Evolutionary conservation across 2,113 vertebrate species (phyloP).

Genomic region (Mesembrinibis cayennensis): DNA sequence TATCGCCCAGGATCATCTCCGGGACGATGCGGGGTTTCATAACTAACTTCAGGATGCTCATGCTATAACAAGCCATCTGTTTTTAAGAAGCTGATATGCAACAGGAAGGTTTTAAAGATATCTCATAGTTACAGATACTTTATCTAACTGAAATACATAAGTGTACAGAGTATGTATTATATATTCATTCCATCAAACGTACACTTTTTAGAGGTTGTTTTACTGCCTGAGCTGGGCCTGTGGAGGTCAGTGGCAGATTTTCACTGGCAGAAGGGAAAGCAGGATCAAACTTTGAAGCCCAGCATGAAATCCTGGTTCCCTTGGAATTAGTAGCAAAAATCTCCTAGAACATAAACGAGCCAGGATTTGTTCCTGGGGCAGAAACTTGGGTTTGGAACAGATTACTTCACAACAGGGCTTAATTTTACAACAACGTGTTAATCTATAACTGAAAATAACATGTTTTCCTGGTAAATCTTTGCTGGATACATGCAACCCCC

Average conservation of each 20-base stretch:
- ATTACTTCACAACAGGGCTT: conserved; percentile 30
- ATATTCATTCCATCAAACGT: neutral
- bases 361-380: neutral
- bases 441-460: conserved; percentile 50
- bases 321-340: neutral
- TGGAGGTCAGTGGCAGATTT: neutral
- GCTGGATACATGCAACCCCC: neutral
- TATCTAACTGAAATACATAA: neutral
- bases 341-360: neutral
- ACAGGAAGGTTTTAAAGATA: neutral
- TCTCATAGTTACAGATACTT: neutral
- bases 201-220: neutral
- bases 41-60: neutral
- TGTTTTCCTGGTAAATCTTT: conserved; percentile 26
- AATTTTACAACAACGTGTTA: conserved; percentile 37
- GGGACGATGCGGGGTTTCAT: neutral
- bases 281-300: neutral
- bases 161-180: neutral
- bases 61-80: neutral
- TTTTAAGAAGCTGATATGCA: neutral
- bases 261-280: neutral
- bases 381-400: neutral
- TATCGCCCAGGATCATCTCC: neutral
- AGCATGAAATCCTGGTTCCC: neutral
- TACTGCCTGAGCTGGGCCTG: neutral